A percentile compares a stretch with the other conserved stretches of the same genome.
phyloP scores from a whole-genome alignment of 2,797 vertebrate genomes.

The Paramormyrops hopkinsi region DNA sequence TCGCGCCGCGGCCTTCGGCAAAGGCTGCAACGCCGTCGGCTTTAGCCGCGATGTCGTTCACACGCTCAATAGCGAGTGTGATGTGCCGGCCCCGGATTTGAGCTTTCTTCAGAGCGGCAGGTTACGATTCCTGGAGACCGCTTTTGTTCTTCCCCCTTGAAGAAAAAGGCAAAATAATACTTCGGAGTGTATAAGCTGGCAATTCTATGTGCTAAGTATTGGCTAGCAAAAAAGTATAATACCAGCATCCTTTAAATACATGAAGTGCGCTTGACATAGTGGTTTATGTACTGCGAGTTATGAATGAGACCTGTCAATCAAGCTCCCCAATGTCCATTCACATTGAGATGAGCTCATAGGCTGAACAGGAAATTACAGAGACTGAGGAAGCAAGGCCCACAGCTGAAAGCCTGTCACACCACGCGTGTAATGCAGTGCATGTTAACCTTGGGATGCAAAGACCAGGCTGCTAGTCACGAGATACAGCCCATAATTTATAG shows the following conservation, averaged over 20 bases:
- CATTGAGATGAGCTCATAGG: background rate
- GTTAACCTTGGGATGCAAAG: conserved; percentile 17
- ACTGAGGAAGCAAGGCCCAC: background rate
- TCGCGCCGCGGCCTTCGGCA: background rate
- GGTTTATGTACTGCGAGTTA: background rate
- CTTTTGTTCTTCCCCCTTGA: background rate
- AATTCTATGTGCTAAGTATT: background rate
- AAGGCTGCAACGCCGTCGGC: background rate
- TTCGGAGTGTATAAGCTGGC: background rate
- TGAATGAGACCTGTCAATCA: background rate
- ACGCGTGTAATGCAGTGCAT: background rate
- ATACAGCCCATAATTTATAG: conserved; percentile 19
- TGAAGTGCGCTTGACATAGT: background rate
- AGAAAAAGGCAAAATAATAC: background rate
- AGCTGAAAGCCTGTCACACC: background rate
- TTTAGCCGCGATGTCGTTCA: background rate
- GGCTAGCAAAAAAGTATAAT: background rate
- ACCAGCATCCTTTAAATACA: background rate
- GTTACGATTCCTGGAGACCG: background rate
- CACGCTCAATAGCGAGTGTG: background rate
- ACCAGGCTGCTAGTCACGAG: conserved; percentile 12
- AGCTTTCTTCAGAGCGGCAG: background rate
- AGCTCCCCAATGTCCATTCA: background rate
- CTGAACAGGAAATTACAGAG: background rate
- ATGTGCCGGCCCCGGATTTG: background rate